Percentiles rank a stretch among this genome's conserved stretches.
Evolutionary conservation across 2,113 vertebrate species (phyloP).

Genomic region (Boulengerochromis microlepis): DNA sequence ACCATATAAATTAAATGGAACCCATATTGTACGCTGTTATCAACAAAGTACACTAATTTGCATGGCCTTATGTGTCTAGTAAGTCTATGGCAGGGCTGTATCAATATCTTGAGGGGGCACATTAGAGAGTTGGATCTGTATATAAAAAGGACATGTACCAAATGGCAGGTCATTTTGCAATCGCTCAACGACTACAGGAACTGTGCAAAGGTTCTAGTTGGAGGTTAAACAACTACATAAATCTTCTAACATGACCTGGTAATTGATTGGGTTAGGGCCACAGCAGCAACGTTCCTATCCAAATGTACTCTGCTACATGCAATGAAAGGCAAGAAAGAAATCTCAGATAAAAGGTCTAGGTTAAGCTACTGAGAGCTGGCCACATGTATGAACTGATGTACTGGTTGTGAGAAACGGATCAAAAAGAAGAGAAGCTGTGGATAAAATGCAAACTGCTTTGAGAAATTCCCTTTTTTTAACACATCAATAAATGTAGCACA

Average conservation of each 20-base stretch:
- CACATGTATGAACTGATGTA: background rate
- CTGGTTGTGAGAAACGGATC: background rate
- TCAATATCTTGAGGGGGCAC: background rate
- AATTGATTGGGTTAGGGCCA: conserved; percentile 35
- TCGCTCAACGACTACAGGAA: background rate
- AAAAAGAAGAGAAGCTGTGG: background rate
- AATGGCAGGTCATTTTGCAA: background rate
- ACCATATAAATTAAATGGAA: background rate
- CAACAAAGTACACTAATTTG: background rate
- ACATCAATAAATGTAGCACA: background rate
- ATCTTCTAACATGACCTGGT: background rate
- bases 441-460: background rate
- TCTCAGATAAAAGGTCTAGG: conserved; percentile 14
- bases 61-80: background rate
- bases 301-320: background rate
- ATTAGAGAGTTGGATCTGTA: background rate
- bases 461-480: background rate
- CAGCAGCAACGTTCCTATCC: conserved; percentile 7
- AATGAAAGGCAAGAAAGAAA: background rate
- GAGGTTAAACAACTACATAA: background rate
- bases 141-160: background rate
- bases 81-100: background rate
- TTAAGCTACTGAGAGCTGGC: conserved; percentile 20
- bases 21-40: rapidly evolving
- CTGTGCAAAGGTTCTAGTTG: background rate